Percentiles rank a stretch among this genome's conserved stretches.
Conservation (phyloP, 2,797 vertebrate genomes). For the Gallinago nigripennis region DNA sequence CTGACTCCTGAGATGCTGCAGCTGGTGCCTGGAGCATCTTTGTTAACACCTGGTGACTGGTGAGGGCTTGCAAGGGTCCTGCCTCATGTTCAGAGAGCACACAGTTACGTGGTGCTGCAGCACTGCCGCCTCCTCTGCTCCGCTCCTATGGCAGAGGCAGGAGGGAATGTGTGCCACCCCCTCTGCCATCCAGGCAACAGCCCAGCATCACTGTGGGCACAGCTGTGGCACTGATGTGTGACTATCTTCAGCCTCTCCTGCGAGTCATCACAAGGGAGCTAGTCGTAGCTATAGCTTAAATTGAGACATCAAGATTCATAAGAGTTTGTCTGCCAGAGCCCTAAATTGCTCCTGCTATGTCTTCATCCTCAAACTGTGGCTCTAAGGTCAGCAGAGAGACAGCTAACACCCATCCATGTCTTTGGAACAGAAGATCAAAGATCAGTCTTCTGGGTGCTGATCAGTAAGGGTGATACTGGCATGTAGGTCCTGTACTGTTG, state of each 20-base stretch:
- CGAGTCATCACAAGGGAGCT: background rate
- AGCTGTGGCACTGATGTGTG: rapidly evolving
- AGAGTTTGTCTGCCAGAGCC: background rate
- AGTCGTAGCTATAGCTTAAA: background rate
- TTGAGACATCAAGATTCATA: background rate
- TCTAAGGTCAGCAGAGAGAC: background rate
- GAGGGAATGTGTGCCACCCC: background rate
- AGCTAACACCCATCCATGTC: background rate
- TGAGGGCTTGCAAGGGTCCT: background rate
- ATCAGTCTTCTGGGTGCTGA: background rate
- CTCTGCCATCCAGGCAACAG: background rate
- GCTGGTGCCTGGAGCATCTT: background rate
- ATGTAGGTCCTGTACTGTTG: background rate
- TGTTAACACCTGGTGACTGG: background rate
- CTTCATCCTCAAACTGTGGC: background rate
- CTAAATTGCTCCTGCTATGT: background rate
- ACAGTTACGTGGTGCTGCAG: background rate
- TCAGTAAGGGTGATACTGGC: background rate
- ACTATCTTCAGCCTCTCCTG: background rate
- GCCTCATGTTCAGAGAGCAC: background rate
- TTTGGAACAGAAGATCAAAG: background rate
- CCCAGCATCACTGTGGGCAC: background rate
- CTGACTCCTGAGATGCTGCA: background rate
- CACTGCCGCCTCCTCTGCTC: background rate
- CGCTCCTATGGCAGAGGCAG: background rate